Evolutionary conservation across 2,888 invertebrate species (phyloP).

Genomic region (Cerceris rybyensis): DNA sequence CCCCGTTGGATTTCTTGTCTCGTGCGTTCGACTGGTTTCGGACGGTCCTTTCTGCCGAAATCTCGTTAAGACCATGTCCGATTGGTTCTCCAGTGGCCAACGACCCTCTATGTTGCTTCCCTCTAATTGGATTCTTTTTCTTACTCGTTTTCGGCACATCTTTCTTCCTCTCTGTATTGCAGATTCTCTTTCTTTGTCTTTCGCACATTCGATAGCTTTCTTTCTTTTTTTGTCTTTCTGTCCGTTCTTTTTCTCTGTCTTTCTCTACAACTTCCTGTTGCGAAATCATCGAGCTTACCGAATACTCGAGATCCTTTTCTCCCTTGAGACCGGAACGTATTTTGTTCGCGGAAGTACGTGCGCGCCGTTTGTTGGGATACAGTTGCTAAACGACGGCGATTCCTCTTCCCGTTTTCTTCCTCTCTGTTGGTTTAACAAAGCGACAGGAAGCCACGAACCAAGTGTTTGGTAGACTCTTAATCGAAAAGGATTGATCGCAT

Average conservation of each 20-base stretch:
- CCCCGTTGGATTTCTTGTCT: conserved; percentile 23
- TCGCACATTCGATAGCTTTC: too few species aligned
- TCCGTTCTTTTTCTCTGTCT: not conserved
- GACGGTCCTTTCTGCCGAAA: conserved; percentile 62
- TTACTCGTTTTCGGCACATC: conserved; percentile 20
- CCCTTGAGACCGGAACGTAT: not conserved
- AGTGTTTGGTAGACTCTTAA: not conserved
- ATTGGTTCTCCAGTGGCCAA: conserved; percentile 63
- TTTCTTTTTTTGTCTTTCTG: not conserved
- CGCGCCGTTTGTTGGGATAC: not conserved
- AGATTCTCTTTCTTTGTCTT: not conserved
- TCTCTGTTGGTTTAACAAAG: not conserved
- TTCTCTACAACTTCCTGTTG: conserved; percentile 3
- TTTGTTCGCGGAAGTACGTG: conserved; percentile 5
- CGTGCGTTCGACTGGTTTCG: conserved; percentile 29
- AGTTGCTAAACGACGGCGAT: not conserved
- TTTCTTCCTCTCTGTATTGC: conserved; percentile 13
- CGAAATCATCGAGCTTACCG: conserved; percentile 2
- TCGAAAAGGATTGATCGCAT: not conserved
- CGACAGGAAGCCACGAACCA: not conserved
- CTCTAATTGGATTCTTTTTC: conserved; percentile 73
- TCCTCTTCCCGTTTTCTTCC: not conserved
- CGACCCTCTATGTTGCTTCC: conserved; percentile 57
- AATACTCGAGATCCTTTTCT: not conserved
- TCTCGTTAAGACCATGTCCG: conserved; percentile 72